Percentiles rank a stretch among this genome's conserved stretches.
These are phyloP conservation scores for Micrasema longulum DNA, from an alignment of 1,140 invertebrate species.

Conservation along the genomic window DNA sequence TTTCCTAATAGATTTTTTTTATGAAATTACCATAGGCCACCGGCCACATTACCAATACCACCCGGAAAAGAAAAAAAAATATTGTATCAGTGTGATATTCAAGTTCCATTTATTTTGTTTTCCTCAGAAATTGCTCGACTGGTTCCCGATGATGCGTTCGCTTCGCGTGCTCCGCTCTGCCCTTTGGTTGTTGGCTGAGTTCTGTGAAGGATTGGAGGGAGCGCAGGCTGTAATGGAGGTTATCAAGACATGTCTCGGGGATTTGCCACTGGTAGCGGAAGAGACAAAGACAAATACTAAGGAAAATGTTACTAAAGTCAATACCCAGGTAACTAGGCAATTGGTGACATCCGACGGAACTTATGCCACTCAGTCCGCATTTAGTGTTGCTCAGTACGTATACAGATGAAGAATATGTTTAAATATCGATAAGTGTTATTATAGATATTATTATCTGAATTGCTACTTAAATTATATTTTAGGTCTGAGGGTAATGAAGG, in stretches of 20 bases:
- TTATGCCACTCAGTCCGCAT: slow-evolving; percentile 97
- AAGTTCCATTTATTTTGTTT: slow-evolving; percentile 42
- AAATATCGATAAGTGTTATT: not conserved
- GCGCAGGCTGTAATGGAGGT: slow-evolving; percentile 84
- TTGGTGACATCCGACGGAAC: slow-evolving; percentile 98
- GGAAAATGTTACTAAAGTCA: slow-evolving; percentile 44
- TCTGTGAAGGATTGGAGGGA: slow-evolving; percentile 82
- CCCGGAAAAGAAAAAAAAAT: too few relatives aligned
- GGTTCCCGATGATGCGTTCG: slow-evolving; percentile 85
- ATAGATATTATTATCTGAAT: not conserved
- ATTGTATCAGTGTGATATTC: too few relatives aligned
- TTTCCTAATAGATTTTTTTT: too few relatives aligned
- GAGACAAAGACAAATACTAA: slow-evolving; percentile 68
- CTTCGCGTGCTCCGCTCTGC: slow-evolving; percentile 92
- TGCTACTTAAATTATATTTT: slow-evolving; percentile 28
- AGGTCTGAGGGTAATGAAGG: slow-evolving; percentile 41
- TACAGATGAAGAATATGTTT: slow-evolving; percentile 5
- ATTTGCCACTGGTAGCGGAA: slow-evolving; percentile 89
- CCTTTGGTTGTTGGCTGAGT: slow-evolving; percentile 98
- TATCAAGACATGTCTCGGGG: slow-evolving; percentile 83
- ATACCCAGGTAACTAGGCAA: slow-evolving; percentile 62
- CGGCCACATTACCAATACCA: too few relatives aligned
- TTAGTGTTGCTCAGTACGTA: slow-evolving; percentile 81
- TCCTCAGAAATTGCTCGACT: slow-evolving; percentile 78
- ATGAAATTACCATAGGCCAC: not conserved